Evolutionary conservation across 1,140 invertebrate species (phyloP), one percentile per base, ranked within the genome.

Genomic region (Aphelinus atriplicis): DNA sequence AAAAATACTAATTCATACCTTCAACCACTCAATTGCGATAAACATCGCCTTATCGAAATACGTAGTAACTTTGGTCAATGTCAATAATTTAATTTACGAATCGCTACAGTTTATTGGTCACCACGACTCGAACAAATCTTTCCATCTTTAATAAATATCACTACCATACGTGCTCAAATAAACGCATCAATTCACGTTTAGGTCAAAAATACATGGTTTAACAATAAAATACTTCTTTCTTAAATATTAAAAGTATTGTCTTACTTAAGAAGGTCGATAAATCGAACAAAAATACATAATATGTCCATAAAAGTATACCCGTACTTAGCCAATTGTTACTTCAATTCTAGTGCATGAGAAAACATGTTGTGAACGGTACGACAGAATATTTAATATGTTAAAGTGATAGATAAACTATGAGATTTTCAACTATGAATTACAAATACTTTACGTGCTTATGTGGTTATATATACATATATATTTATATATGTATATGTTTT

Each of bases 321-420:
- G 67, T 70, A 70, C 60, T 70, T 10, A 61, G 47, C 47, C 67
- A 70, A 70, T 70, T 70, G 67, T 70, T 57, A 47, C 45, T 68
- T 57, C 7, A 68, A 58, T 68, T 68, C 53, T 68, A 68, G 53
- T 58, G 7, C 9, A 9, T 47, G 58, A 67, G 46, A 58, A 58
- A 57, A 68, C 58, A 45, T 45, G 4, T 46, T 3, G 3, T 55
- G 58, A 7, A 58, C 45, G 55, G 61, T 63, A 43, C 3, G 42
- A 45, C 61, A 63, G 61, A 2, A 60, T 26, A 7, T 5, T 1
- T 60, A 3, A 7, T 7, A 10, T 56, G 55, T 56, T 57, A 26
- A 26, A 26, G 26, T 26, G 26, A 26, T 26, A 26, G 26, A 26
- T 26, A 26, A 26, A 26, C 26, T 26, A 26, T 26, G 26, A 26